Evolutionary conservation across 2,113 vertebrate species (phyloP).

Genomic region (Ceuthmochares aereus): DNA sequence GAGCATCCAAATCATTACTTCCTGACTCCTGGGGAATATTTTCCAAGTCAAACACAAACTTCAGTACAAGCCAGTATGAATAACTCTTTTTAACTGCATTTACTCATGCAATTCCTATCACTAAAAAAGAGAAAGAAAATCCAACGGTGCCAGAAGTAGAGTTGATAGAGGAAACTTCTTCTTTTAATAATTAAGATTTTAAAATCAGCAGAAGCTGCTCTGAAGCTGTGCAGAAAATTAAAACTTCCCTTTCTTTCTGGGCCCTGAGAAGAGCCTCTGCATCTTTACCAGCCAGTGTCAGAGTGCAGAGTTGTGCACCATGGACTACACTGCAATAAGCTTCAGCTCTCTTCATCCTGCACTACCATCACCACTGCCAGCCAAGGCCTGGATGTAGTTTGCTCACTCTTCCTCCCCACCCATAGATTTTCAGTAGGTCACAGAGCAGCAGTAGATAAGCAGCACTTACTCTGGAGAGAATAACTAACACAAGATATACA

Average conservation of each 20-base stretch:
- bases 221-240: background rate
- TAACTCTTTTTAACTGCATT: background rate
- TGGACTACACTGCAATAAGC: background rate
- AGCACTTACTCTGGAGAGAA: background rate
- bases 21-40: background rate
- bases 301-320: background rate
- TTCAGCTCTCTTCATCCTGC: background rate
- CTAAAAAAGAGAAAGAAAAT: background rate
- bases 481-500: background rate
- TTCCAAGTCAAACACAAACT: background rate
- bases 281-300: background rate
- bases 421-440: background rate
- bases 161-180: background rate
- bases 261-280: background rate
- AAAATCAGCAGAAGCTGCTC: background rate
- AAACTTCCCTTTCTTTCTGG: background rate
- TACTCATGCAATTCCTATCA: background rate
- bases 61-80: background rate
- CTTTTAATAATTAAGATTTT: background rate
- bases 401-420: background rate
- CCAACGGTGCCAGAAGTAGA: background rate
- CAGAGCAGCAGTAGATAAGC: background rate
- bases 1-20: background rate
- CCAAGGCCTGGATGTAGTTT: background rate
- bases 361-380: rapidly evolving